These are phyloP conservation scores for Gortyna flavago DNA, from an alignment of 2,888 invertebrate species.

Conservation along the genomic window DNA sequence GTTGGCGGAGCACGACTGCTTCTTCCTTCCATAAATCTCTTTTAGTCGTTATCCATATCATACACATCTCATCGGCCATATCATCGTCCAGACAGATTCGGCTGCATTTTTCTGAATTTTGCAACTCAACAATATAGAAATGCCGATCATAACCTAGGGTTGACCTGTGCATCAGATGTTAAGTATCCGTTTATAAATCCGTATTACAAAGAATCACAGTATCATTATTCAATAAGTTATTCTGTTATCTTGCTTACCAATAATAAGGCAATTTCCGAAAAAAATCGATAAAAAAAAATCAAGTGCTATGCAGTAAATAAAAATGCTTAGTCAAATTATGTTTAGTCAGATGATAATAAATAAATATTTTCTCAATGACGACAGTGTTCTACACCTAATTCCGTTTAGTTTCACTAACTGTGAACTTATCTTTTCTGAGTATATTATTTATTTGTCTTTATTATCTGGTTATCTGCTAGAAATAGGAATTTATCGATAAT, in stretches of 20 bases:
- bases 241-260: background rate
- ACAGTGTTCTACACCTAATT: conserved; percentile 17
- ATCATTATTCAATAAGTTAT: conserved; percentile 1
- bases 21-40: background rate
- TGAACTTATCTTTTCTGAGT: conserved; percentile 31
- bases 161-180: background rate
- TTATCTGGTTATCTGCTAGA: conserved; percentile 11
- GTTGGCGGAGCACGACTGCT: background rate
- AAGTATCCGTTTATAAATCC: background rate
- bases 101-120: background rate
- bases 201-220: background rate
- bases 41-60: background rate
- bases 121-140: background rate
- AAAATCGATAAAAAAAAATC: background rate
- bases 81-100: background rate
- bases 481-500: background rate
- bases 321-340: conserved; percentile 39
- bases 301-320: conserved; percentile 28
- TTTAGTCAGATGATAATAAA: conserved; percentile 38
- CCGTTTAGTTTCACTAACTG: conserved; percentile 19
- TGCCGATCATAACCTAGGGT: too few relatives aligned
- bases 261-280: conserved; percentile 10
- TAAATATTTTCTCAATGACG: conserved; percentile 39
- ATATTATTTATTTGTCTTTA: conserved; percentile 14
- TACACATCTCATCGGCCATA: too few relatives aligned